These are phyloP conservation scores for Patella ulyssiponensis DNA, from an alignment of 2,888 invertebrate species.

Conservation along the genomic window DNA sequence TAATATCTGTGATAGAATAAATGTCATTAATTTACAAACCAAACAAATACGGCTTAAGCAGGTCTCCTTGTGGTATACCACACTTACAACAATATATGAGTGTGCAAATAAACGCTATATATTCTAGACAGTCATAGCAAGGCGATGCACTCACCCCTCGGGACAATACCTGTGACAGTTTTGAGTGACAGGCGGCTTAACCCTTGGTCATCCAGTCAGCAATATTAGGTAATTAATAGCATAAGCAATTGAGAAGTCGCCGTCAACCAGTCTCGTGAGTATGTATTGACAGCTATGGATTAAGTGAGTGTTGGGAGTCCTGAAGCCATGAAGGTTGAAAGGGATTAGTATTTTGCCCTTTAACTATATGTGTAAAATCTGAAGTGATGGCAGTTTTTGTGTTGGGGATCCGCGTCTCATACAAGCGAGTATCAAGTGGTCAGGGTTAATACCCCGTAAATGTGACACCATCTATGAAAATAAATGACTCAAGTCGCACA, in stretches of 20 bases:
- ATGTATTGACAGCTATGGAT: too few relatives aligned
- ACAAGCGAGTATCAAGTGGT: too few relatives aligned
- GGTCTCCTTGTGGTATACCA: too few relatives aligned
- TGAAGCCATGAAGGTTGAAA: slow-evolving; percentile 1
- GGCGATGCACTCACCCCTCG: too few relatives aligned
- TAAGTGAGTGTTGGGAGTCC: not conserved
- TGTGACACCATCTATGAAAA: not conserved
- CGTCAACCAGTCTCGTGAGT: not conserved
- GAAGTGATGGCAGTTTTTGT: not conserved
- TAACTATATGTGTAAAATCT: not conserved
- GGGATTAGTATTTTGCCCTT: not conserved
- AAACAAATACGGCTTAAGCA: too few relatives aligned
- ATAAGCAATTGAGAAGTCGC: not conserved
- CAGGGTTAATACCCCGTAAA: not conserved
- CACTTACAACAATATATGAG: too few relatives aligned
- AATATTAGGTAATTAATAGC: too few relatives aligned
- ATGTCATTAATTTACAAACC: too few relatives aligned
- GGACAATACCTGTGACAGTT: not conserved
- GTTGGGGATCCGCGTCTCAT: too few relatives aligned
- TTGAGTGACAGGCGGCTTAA: not conserved
- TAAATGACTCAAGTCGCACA: slow-evolving; percentile 7
- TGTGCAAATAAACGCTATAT: too few relatives aligned
- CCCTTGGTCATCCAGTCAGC: not conserved
- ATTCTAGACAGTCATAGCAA: too few relatives aligned
- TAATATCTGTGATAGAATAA: too few relatives aligned